These are phyloP conservation scores for Talpa occidentalis DNA, from an alignment of 2,113 vertebrate species.

Conservation along the genomic window DNA sequence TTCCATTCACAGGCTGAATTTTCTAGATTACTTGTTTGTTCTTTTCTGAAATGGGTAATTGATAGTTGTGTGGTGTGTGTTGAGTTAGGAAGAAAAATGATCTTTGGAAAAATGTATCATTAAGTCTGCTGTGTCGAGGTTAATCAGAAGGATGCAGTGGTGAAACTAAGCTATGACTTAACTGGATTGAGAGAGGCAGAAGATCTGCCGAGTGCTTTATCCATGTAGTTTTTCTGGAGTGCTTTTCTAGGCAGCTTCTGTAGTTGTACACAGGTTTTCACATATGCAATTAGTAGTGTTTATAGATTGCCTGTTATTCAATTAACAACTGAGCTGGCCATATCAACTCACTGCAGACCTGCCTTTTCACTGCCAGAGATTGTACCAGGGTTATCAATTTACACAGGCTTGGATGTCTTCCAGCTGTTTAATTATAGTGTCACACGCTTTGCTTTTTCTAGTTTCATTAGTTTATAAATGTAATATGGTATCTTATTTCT, in stretches of 20 bases:
- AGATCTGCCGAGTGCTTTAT: conserved; percentile 50
- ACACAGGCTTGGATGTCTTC: conserved; percentile 89
- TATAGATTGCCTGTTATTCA: conserved; percentile 88
- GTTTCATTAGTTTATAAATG: conserved; percentile 91
- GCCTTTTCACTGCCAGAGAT: conserved; percentile 88
- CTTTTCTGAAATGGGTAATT: conserved; percentile 74
- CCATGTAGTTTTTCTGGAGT: conserved; percentile 43
- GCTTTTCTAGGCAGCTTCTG: conserved; percentile 71
- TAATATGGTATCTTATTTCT: conserved; percentile 88
- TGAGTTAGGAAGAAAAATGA: conserved; percentile 75
- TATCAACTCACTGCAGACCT: conserved; percentile 88
- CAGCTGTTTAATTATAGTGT: conserved; percentile 90
- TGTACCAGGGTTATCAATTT: conserved; percentile 90
- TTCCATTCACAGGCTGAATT: conserved; percentile 57
- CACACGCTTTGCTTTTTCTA: conserved; percentile 88
- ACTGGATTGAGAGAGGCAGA: conserved; percentile 63
- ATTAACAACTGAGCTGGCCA: conserved; percentile 84
- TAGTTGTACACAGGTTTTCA: conserved; percentile 82
- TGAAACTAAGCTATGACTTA: conserved; percentile 44
- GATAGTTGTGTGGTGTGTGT: conserved; percentile 60
- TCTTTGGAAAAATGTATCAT: conserved; percentile 69
- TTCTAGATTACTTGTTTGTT: conserved; percentile 76
- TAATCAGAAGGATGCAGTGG: background rate
- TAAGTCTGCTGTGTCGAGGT: conserved; percentile 47
- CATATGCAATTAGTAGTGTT: conserved; percentile 86